Evolutionary conservation across 53 echinoderm and acorn worm species (phyloP).

Genomic region (Glandiceps talaboti): DNA sequence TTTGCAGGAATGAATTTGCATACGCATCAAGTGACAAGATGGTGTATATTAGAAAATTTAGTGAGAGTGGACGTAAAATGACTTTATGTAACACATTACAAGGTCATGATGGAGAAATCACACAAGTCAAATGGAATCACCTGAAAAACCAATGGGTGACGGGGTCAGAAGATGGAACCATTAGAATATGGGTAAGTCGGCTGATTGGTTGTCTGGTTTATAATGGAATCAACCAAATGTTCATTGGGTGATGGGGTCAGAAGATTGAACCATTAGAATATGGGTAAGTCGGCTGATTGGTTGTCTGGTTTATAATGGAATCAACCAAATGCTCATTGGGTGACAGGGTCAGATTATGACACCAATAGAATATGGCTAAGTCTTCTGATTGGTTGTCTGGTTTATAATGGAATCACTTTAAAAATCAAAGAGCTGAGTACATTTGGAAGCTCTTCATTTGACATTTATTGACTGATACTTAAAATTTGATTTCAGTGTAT

Average conservation of each 20-base stretch:
- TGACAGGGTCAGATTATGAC: slow-evolving; percentile 84
- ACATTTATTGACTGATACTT: not conserved
- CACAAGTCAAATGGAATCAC: slow-evolving; percentile 85
- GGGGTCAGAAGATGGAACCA: slow-evolving; percentile 83
- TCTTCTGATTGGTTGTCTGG: not conserved
- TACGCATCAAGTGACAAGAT: slow-evolving; percentile 97
- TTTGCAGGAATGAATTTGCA: slow-evolving; percentile 88
- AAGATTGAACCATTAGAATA: slow-evolving; percentile 82
- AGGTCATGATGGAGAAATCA: slow-evolving; percentile 95
- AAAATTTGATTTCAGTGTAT: not conserved
- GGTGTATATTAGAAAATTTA: slow-evolving; percentile 86
- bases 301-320: too few species aligned
- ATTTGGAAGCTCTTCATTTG: too few species aligned
- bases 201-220: too few species aligned
- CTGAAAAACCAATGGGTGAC: slow-evolving; percentile 50
- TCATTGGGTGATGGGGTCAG: slow-evolving; percentile 83
- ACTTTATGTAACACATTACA: slow-evolving; percentile 75
- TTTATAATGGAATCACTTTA: slow-evolving; percentile 74
- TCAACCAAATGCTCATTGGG: slow-evolving; percentile 37
- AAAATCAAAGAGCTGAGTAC: too few species aligned
- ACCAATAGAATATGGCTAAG: slow-evolving; percentile 83
- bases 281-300: slow-evolving; percentile 39
- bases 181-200: slow-evolving; percentile 73
- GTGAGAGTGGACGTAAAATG: slow-evolving; percentile 65
- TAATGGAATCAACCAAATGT: slow-evolving; percentile 38